Evolutionary conservation across 2,113 vertebrate genomes (phyloP).

Genomic region (Abramis brama): DNA sequence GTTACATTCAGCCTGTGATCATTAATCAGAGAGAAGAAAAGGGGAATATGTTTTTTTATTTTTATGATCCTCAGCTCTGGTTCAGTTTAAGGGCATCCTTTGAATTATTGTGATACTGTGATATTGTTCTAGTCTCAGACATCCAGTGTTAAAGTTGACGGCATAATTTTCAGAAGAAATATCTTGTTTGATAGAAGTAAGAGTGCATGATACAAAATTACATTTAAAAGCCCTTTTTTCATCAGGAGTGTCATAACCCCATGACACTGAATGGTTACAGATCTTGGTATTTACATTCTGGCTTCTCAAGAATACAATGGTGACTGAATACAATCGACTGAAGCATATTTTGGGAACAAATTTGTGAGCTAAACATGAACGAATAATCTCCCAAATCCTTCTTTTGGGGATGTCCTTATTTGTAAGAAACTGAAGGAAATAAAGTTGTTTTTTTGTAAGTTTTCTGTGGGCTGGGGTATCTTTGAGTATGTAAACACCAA

Average conservation of each 20-base stretch:
- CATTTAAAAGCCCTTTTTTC: not conserved
- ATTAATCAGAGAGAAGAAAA: constrained; percentile 41
- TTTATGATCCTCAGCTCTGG: not conserved
- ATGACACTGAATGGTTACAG: not conserved
- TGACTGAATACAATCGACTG: no score
- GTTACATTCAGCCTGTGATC: constrained; percentile 8
- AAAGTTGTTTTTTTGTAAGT: no score
- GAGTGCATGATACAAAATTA: not conserved
- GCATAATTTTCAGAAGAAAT: not conserved
- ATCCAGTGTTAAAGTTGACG: not conserved
- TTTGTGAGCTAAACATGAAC: no score
- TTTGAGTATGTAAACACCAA: not conserved
- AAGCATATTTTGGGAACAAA: no score
- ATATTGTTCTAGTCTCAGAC: not conserved
- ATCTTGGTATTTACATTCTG: no score
- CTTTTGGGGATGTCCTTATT: no score
- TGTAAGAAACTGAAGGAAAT: no score
- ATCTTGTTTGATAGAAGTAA: not conserved
- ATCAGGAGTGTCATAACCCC: no score
- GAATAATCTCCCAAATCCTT: no score
- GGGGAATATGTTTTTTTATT: not conserved
- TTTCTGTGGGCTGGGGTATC: no score
- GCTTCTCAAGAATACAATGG: no score
- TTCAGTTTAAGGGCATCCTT: not conserved
- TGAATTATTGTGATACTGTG: no score